Evolutionary conservation across 1,140 invertebrate genomes (phyloP).

Genomic region (Heliconius eleuchia): DNA sequence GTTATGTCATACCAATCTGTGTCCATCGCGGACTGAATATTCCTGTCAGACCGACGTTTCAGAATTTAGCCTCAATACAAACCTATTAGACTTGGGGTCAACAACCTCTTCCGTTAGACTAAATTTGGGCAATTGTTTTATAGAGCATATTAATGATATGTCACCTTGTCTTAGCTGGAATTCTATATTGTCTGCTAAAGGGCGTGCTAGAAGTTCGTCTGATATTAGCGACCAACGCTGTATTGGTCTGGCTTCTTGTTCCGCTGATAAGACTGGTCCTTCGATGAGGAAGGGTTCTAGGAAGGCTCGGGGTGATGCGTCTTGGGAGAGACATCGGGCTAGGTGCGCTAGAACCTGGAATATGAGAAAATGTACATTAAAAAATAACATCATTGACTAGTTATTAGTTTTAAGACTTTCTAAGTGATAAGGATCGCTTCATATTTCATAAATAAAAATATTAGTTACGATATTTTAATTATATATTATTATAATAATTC

Average conservation of each 20-base stretch:
- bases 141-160: slow-evolving; percentile 93
- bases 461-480: too few species aligned
- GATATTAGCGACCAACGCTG: slow-evolving; percentile 97
- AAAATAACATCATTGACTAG: too few species aligned
- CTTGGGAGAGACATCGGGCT: slow-evolving; percentile 94
- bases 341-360: slow-evolving; percentile 86
- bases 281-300: slow-evolving; percentile 93
- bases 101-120: slow-evolving; percentile 97
- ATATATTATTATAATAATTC: too few species aligned
- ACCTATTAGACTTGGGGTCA: slow-evolving; percentile 97
- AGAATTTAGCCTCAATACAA: slow-evolving; percentile 95
- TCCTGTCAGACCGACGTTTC: slow-evolving; percentile 96
- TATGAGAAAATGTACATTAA: neutral
- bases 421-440: too few species aligned
- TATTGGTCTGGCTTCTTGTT: slow-evolving; percentile 87
- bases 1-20: slow-evolving; percentile 69
- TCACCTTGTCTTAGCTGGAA: slow-evolving; percentile 97
- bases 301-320: slow-evolving; percentile 96
- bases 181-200: slow-evolving; percentile 89
- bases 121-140: slow-evolving; percentile 94
- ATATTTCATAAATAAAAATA: too few species aligned
- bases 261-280: slow-evolving; percentile 89
- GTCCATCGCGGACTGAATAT: slow-evolving; percentile 49
- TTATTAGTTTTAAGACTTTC: too few species aligned
- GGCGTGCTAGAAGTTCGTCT: slow-evolving; percentile 92